phyloP scores from a whole-genome alignment of 2,797 vertebrate species.

The Cuniculus paca region DNA sequence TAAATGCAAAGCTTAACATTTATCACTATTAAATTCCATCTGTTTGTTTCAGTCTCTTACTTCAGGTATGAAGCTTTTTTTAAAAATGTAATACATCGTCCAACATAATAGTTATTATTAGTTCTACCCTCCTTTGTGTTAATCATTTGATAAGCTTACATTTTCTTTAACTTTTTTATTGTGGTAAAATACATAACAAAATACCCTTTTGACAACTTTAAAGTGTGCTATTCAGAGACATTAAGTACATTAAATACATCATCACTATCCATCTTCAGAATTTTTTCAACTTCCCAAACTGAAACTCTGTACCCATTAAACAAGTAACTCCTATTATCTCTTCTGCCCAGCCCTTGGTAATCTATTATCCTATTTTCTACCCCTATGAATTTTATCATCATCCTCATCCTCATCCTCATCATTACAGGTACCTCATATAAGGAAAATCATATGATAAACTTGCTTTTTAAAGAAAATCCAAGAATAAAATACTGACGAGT shows the following conservation, averaged over 20 bases:
- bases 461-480: slow-evolving; percentile 4
- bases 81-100: neutral
- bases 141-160: neutral
- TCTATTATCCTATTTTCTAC: neutral
- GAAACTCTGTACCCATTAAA: neutral
- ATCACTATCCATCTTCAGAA: neutral
- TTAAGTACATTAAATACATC: neutral
- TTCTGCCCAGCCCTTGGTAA: neutral
- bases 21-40: neutral
- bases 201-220: neutral
- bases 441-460: neutral
- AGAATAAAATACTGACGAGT: slow-evolving; percentile 9
- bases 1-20: slow-evolving; percentile 7
- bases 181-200: neutral
- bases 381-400: neutral
- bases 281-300: neutral
- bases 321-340: neutral
- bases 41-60: slow-evolving; percentile 12
- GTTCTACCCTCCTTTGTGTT: neutral
- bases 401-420: accelerated
- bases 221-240: neutral
- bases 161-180: neutral
- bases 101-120: neutral
- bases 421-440: neutral
- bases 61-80: neutral